Percentiles rank a stretch among this genome's conserved stretches.
These are phyloP conservation scores for Lottia gigantea DNA, from an alignment of 2,888 invertebrate species.

Conservation along the genomic window DNA sequence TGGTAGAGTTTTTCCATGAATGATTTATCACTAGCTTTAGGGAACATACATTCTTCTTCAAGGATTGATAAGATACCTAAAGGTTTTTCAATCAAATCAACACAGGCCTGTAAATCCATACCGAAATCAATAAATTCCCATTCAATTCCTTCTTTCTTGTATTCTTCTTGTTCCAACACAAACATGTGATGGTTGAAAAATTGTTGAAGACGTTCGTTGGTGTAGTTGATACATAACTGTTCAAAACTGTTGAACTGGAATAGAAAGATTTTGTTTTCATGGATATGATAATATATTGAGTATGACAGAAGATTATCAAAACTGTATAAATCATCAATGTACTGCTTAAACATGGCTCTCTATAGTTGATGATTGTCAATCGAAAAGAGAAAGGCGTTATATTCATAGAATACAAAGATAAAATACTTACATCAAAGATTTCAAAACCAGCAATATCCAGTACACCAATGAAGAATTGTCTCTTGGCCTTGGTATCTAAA, in stretches of 20 bases:
- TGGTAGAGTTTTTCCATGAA: conserved; percentile 98
- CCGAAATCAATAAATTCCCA: conserved; percentile 98
- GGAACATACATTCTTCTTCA: conserved; percentile 99
- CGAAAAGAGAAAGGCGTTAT: too few relatives aligned
- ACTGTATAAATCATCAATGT: too few relatives aligned
- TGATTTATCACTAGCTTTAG: conserved; percentile 98
- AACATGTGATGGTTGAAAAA: conserved; percentile 99
- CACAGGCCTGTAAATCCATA: conserved; percentile 94
- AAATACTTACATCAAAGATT: conserved; percentile 84
- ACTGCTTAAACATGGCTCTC: too few relatives aligned
- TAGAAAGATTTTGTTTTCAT: too few relatives aligned
- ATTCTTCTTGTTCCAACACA: conserved; percentile 96
- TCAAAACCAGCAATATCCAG: conserved; percentile 99
- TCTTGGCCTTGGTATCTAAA: conserved; percentile 96
- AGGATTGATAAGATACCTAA: conserved; percentile 99
- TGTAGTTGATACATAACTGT: conserved; percentile 98
- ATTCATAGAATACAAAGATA: too few relatives aligned
- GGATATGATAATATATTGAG: too few relatives aligned
- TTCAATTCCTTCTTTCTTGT: conserved; percentile 91
- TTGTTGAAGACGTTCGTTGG: conserved; percentile 96
- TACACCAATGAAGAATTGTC: conserved; percentile 83
- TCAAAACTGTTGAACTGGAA: conserved; percentile 94
- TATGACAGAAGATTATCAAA: too few relatives aligned
- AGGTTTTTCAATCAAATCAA: conserved; percentile 85
- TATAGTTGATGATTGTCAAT: too few relatives aligned